Evolutionary conservation across 1,140 invertebrate species (phyloP), one percentile per base, ranked within the genome.

Genomic region (Cherax quadricarinatus): DNA sequence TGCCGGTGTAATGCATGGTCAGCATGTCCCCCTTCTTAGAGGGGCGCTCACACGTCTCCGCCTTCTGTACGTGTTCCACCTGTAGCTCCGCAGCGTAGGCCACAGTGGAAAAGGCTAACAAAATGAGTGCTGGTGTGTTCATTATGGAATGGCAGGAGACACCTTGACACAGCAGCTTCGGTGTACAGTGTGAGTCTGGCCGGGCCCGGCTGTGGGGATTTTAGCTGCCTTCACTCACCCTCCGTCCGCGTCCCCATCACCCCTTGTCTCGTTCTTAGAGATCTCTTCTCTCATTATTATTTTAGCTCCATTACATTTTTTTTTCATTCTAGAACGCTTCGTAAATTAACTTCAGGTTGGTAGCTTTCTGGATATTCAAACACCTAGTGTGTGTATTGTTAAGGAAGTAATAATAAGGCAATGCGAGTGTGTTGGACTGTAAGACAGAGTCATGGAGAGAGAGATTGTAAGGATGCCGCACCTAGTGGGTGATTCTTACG

Each of bases 1-100:
- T 91, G 12, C 93, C 93, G 14, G 92, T 93, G 83, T 94, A 94
- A 62, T 94, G 93, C 87, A 94, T 92, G 14, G 87, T 92, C 14
- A 94, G 81, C 86, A 93, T 89, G 79, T 94, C 93, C 21, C 93
- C 93, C 70, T 75, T 91, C 49, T 86, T 88, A 3, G 93, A 87
- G 60, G 73, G 75, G 30, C 79, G 89, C 24, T 92, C 89, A 57
- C 93, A 93, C 21, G 84, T n/a, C 41, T 93, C 91, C 10, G 24
- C 88, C 75, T 89, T 85, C n/a, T 85, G 41, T 53, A 93, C 7
- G 16, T 80, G 53, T 75, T 93, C 92, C 88, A 93, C 87, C 78
- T 93, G 66, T 80, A 93, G 88, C 73, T 89, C 92, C 48, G 30
- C 92, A 14, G 80, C 91, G 62, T 88, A 82, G 12, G 70, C 86